Base-by-base conservation (phyloP, 30 jellyfish, hydroid and myxozoan species). In the Aurelia coerulea region DNA sequence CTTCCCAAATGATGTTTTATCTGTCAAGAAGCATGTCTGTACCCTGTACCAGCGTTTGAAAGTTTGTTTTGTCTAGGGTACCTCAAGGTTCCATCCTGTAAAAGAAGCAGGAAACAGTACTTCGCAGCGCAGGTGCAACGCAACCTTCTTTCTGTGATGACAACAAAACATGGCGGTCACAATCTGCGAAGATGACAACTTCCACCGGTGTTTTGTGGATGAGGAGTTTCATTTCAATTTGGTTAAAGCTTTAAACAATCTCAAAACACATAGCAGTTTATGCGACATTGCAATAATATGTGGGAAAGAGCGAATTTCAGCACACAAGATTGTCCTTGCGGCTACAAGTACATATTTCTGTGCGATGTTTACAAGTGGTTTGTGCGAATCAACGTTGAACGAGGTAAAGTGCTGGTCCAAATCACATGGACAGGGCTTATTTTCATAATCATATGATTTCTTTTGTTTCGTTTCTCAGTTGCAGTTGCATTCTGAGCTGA, bases 321-420 rank as follows among this genome's bases (percentile, higher is more conserved):
- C 96, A 5, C 98, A 92, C 74, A 81, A 83, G 42, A 87, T 92
- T 59, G 92, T 92, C 37, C 72, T 92, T 51, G 98, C 97, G n/a
- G 95, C 98, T 2, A 86, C 94, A 34, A 92, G 98, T 59, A 87
- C 83, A 41, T 92, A 92, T 65, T 92, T 92, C 71, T 78, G 70
- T 51, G 98, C 98, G 8, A 92, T 92, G 98, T 92, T 92, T 62
- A 77, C 98, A 41, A 77, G 86, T 63, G 98, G 98, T 49, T 64
- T 92, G 98, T 35, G 89, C 31, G 98, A 92, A 86, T 58, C 96
- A 19, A 39, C 19, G 4, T 65, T 83, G 64, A 63, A 70, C 50
- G 92, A 86, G 95, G 98, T 92, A 56, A 23, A 52, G 19, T 29
- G 56, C 56, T 46, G 14, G 15, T 46, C 56, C 6, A 46, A 7